These are phyloP conservation scores for Drosophila peninsularis DNA, from an alignment of 2,888 invertebrate species.

Conservation along the genomic window DNA sequence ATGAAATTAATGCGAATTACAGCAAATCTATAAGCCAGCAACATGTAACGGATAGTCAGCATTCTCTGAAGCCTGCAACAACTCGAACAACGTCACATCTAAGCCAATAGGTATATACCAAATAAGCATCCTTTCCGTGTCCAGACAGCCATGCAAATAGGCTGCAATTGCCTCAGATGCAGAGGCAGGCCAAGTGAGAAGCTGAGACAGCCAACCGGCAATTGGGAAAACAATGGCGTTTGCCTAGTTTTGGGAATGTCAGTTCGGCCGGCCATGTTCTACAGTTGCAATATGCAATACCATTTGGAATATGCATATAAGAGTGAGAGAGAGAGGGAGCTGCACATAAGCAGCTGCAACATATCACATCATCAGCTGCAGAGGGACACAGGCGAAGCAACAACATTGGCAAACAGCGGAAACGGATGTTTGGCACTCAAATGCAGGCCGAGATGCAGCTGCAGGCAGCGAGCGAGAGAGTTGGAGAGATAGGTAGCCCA, in stretches of 20 bases:
- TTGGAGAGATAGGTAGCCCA: background rate
- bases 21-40: conserved; percentile 20
- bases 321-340: background rate
- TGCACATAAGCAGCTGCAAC: conserved; percentile 29
- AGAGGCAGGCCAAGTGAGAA: background rate
- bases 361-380: conserved; percentile 43
- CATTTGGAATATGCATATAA: conserved; percentile 61
- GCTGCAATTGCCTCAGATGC: conserved; percentile 33
- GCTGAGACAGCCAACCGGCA: conserved; percentile 21
- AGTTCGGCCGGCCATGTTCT: conserved; percentile 18
- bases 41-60: conserved; percentile 33
- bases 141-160: conserved; percentile 59
- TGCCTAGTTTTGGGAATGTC: conserved; percentile 45
- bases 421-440: conserved; percentile 71
- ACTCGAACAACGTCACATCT: conserved; percentile 8
- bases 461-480: conserved; percentile 8
- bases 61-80: background rate
- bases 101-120: conserved; percentile 40
- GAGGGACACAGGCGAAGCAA: conserved; percentile 27
- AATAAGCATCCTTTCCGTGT: conserved; percentile 46
- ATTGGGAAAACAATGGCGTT: conserved; percentile 48
- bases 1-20: conserved; percentile 30
- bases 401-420: conserved; percentile 59
- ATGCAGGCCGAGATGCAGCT: conserved; percentile 59
- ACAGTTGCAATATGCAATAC: conserved; percentile 54